Conservation (phyloP, 2,797 vertebrate genomes). For the Amblyraja radiata region DNA sequence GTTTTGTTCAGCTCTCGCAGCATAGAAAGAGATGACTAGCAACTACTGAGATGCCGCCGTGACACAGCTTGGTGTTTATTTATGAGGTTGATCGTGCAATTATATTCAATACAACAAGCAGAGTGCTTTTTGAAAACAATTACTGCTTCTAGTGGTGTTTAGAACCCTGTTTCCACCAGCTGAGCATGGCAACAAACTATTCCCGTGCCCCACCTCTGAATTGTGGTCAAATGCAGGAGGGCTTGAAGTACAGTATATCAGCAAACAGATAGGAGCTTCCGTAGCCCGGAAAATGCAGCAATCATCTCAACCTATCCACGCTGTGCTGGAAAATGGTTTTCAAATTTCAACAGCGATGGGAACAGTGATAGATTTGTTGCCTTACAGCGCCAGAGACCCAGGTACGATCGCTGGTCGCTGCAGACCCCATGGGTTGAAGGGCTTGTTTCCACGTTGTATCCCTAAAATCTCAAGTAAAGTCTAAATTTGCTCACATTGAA, state of each 20-base stretch:
- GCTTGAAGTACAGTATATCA: neutral
- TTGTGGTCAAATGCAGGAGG: neutral
- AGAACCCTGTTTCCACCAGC: neutral
- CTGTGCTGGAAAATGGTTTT: neutral
- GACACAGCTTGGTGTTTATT: neutral
- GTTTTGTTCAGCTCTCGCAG: neutral
- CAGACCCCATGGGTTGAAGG: too few species aligned
- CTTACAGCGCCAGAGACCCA: too few species aligned
- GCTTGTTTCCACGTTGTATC: too few species aligned
- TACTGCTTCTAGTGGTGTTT: neutral
- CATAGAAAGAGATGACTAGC: neutral
- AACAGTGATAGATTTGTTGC: too few species aligned
- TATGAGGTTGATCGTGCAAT: neutral
- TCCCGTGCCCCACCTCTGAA: constrained; percentile 10
- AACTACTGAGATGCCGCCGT: neutral
- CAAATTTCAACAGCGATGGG: neutral
- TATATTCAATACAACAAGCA: neutral
- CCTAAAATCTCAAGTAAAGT: too few species aligned
- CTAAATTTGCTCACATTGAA: neutral
- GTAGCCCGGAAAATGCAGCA: neutral
- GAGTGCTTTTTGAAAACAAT: neutral
- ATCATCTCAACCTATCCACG: neutral
- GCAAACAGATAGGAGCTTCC: neutral
- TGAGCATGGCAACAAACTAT: neutral
- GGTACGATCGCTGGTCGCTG: too few species aligned